Evolutionary conservation across 2,888 invertebrate genomes (phyloP), one percentile per base, ranked within the genome.

Genomic region (Metacarcinus magister): DNA sequence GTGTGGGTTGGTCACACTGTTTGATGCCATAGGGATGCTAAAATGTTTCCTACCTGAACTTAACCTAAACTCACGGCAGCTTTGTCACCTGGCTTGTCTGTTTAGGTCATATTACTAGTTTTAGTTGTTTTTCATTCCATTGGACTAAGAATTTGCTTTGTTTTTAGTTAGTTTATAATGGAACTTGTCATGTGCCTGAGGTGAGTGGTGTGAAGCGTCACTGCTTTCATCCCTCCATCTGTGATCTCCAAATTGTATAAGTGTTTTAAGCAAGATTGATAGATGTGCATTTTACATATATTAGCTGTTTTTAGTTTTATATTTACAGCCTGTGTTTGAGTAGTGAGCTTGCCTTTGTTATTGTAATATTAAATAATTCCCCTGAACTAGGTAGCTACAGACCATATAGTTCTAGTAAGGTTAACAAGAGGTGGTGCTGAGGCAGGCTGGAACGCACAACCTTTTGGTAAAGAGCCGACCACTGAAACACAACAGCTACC

Each of bases 171-270:
- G 28, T 75, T 75, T 75, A 2, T 2, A 28, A 75, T 3, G 67
- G 67, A 23, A 75, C 67, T n/a, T 28, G 75, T 75, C 28, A n/a
- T 28, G 75, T 28, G 75, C 7, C 28, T 28, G 75, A 75, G 75
- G 75, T 60, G n/a, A 75, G 75, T 75, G n/a, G 75, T 75, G n/a
- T 75, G 75, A 75, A 75, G 75, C 23, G 1, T 75, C 75, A 75
- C 75, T 75, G 28, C 75, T 28, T 75, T 75, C 28, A 28, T 75
- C 75, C 75, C n/a, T 28, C 10, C n/a, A 75, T 75, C 75, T 75
- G 28, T 75, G 75, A 75, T 75, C 8, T 19, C 60, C 28, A 28
- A 28, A 28, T 75, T 28, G 67, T 75, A 28, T 75, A 1, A 4
- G n/a, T 75, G 28, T 23, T 60, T 23, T 3, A 28, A 8, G 28